Evolutionary conservation across 2,888 invertebrate species (phyloP), one percentile per base, ranked within the genome.

Genomic region (Melinaea marsaeus): DNA sequence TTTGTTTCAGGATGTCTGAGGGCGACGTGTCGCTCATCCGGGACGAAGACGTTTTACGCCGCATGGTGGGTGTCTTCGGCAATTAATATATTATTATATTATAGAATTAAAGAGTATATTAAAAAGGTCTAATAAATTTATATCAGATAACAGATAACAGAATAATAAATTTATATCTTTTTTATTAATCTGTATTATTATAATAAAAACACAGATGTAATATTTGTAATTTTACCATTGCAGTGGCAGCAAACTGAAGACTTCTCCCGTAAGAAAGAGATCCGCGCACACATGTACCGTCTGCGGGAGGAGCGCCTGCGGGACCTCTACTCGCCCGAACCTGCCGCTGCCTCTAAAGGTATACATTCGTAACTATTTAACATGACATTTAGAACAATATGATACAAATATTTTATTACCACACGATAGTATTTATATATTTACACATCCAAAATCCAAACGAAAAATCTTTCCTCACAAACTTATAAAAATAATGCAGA

Each of bases 221-320:
- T 51, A 48, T 9, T 34, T 46, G 4, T 48, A 7, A 48, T 46
- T 34, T 34, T 22, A 22, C 22, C 2, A 60, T 87, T 91, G n/a
- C 89, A 95, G 95, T 96, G 96, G 95, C 94, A 95, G 87, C 94
- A 95, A 81, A 95, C 96, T 57, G 95, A 96, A 78, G 96, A 97
- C 86, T 95, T 95, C 83, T 95, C 95, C 61, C 93, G 94, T 70
- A 96, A 96, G 87, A 96, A 96, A 83, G 95, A 96, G 85, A 97
- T 97, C 75, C 93, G 97, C 67, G 92, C 95, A 56, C 94, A 96
- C 86, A 95, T 96, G 94, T 96, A 95, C 84, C 94, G 94, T 74
- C 91, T 97, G 80, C 93, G 96, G 56, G 97, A 97, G 83, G 94
- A 94, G 78, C 93, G 95, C 67, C 91, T 96, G 76, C 93, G 94